Evolutionary conservation across 2,113 vertebrate genomes (phyloP).

Genomic region (Podiceps cristatus): DNA sequence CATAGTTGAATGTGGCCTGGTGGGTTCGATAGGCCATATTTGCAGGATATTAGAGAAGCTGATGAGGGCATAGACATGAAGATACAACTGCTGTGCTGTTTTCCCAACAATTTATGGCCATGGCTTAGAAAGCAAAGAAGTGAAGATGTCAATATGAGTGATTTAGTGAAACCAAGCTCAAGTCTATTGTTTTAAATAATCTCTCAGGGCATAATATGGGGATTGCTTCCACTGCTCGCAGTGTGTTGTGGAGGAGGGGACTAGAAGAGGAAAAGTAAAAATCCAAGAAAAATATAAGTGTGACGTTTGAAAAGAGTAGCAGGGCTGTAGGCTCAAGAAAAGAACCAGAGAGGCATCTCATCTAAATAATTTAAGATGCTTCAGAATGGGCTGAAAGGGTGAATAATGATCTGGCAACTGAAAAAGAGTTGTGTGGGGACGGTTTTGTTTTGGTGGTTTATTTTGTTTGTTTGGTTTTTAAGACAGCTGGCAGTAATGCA

Average conservation of each 20-base stretch:
- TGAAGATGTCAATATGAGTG: neutral
- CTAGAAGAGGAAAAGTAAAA: constrained; percentile 9
- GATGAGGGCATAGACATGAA: neutral
- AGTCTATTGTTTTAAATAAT: neutral
- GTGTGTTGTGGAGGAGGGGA: neutral
- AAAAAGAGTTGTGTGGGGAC: neutral
- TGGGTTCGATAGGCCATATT: neutral
- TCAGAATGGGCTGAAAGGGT: neutral
- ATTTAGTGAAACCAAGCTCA: neutral
- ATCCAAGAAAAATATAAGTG: neutral
- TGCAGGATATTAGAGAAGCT: neutral
- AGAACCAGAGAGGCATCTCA: neutral
- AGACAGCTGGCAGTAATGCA: neutral
- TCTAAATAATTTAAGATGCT: neutral
- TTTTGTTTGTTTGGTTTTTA: neutral
- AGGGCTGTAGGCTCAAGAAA: neutral
- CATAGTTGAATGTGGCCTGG: neutral
- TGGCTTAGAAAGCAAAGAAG: neutral
- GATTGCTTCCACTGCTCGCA: neutral
- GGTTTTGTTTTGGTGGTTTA: too few relatives aligned
- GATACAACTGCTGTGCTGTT: neutral
- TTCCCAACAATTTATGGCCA: neutral
- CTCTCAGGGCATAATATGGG: neutral
- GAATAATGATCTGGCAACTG: neutral
- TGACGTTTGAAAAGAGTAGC: neutral